Base-by-base conservation (phyloP, 2,797 vertebrate genomes). In the Microctenopoma stevenorrisi region DNA sequence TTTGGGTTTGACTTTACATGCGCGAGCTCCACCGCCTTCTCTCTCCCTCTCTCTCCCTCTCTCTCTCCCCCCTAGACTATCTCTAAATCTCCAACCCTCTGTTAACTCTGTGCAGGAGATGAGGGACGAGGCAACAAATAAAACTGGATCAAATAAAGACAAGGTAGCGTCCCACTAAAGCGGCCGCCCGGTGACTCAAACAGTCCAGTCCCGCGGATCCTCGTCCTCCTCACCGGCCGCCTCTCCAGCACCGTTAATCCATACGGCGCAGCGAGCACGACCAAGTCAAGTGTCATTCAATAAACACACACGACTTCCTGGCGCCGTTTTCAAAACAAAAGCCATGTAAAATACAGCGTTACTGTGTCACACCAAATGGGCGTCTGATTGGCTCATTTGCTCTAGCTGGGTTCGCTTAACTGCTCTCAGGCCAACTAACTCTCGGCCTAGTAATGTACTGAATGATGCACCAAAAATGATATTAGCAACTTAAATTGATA, bases 201-300 rank as follows among this genome's bases (percentile, higher is more conserved):
- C 40, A 26, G 72, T 8, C 5, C 63, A 16, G 77, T 82, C 81
- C 79, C 57, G 81, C 52, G 67, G 75, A 49, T 75, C 60, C 77
- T 66, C 82, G 26, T 69, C 48, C 70, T 78, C 79, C 72, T 26
- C 26, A 22, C 76, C 66, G 70, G 63, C 44, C 78, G 73, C 80
- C 38, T 76, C 85, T 85, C 83, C 60, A 35, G 76, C 77, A 57
- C 81, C 16, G 77, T 60, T 89, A 87, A 90, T 89, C 89, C 87
- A 57, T 1, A 44, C 0, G 64, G 69, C 64, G 64, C 59, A 64
- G 55, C 70, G 44, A 52, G 49, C 48, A 30, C 3, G 46, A 52
- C 42, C n/a, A 5, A 0, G 30, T 56, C 68, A 64, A 15, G 28
- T 9, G 3, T 4, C 6, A 55, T 0, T 2, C 0, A 4, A 8